Evolutionary conservation across 2,113 vertebrate species (phyloP).

Genomic region (Odontophorus gujanensis): DNA sequence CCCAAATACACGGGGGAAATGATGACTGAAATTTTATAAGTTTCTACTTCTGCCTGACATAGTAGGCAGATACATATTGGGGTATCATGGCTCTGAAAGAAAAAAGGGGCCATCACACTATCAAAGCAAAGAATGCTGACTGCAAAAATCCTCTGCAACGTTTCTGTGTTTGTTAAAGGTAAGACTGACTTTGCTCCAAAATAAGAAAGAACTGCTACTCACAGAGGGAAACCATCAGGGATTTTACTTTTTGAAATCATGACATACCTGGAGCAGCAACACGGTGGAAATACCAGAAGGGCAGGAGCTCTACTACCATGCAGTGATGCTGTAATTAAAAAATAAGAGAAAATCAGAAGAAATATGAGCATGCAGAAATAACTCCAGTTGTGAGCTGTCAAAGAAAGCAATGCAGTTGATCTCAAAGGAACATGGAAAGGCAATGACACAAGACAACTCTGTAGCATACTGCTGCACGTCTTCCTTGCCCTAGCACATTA

Average conservation of each 20-base stretch:
- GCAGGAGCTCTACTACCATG: background rate
- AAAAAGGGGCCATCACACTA: background rate
- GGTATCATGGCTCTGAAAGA: background rate
- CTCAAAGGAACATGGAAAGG: background rate
- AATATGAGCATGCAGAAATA: background rate
- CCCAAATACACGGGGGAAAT: background rate
- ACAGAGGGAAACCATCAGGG: background rate
- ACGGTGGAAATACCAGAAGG: background rate
- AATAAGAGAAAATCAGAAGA: background rate
- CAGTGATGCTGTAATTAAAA: slow-evolving; percentile 1
- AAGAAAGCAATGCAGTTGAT: background rate
- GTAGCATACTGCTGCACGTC: background rate
- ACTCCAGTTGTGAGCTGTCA: background rate
- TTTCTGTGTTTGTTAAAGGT: background rate
- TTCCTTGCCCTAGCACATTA: background rate
- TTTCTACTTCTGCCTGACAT: background rate
- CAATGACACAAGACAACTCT: background rate
- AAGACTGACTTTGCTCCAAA: background rate
- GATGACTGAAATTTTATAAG: background rate
- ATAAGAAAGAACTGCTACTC: background rate
- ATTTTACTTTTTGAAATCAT: background rate
- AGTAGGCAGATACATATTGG: background rate
- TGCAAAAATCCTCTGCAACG: background rate
- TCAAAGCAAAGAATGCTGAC: background rate
- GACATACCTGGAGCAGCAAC: background rate